Base-by-base conservation (phyloP, 1,140 invertebrate species). In the Octopus sinensis region DNA sequence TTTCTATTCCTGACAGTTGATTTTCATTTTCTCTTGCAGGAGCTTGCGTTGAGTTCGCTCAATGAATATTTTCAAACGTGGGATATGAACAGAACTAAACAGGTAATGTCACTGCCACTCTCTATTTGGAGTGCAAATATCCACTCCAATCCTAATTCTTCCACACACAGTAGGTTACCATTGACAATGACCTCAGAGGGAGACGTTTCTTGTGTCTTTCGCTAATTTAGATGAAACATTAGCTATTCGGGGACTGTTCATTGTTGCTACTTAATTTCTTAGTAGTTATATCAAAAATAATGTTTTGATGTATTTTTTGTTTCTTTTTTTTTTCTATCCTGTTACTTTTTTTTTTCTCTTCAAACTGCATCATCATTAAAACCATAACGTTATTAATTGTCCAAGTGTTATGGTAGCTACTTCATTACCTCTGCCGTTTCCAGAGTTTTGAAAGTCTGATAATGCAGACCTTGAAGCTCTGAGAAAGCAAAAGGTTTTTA, bases 31-130 rank as follows among this genome's bases (percentile, higher is more conserved):
- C 92, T 93, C 80, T 95, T 95, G 87, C 94, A 95, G 86, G 96
- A 98, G 92, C 93, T 98, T 79, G 96, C 95, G 4, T 96, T 96
- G n/a, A 91, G 98, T 13, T 97, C 96, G 0, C 91, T 97, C 4
- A 98, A 98, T 91, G 96, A 96, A 78, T 94, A 93, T 86, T 83
- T 97, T 88, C 96, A 98, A 94, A 94, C 98, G 80, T 98, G 96
- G 94, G 95, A 95, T 91, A 95, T 96, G 4, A 94, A 96, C 89
- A 94, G 93, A 23, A 97, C 95, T 88, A 92, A 91, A 93, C 93
- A 95, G 93, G 93, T 93, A 84, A 85, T 73, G 68, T 73, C 68
- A 73, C 13, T 73, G 68, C 30, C 30, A 43, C 30, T 2, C 30
- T 43, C 30, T 43, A 43, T 43, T 43, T 43, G 30, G 30, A 43